Conservation (phyloP, 1,140 invertebrate genomes). For the Heliconius melpomene region DNA sequence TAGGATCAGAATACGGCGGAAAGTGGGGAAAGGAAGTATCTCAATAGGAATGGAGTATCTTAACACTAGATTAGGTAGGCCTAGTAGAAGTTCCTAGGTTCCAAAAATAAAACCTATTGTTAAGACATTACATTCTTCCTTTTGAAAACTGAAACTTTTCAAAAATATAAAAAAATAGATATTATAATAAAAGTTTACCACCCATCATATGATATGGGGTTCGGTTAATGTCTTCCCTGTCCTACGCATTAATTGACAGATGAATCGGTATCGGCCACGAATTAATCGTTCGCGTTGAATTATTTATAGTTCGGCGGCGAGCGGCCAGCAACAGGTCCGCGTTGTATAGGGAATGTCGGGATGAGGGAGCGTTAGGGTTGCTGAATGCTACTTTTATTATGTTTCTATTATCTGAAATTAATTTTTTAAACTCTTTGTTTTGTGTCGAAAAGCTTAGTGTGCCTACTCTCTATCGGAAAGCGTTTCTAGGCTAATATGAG, state of each 20-base stretch:
- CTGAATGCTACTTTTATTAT: slow-evolving; percentile 16
- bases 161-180: neutral
- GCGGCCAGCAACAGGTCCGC: slow-evolving; percentile 66
- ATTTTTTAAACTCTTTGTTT: neutral
- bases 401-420: neutral
- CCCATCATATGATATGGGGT: slow-evolving; percentile 8
- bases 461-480: too few relatives aligned
- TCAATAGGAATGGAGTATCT: too few relatives aligned
- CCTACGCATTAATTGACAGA: slow-evolving; percentile 72
- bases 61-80: too few relatives aligned
- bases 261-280: slow-evolving; percentile 73
- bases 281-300: slow-evolving; percentile 76
- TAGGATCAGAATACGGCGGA: too few relatives aligned
- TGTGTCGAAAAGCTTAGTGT: too few relatives aligned
- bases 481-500: too few relatives aligned
- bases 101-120: too few relatives aligned
- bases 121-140: too few relatives aligned
- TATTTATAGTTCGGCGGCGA: slow-evolving; percentile 65
- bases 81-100: too few relatives aligned
- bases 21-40: too few relatives aligned
- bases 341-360: slow-evolving; percentile 63
- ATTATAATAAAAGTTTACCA: neutral
- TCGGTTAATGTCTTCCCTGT: slow-evolving; percentile 47
- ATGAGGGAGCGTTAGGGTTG: slow-evolving; percentile 71
- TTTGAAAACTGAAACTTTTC: too few relatives aligned